A percentile compares a stretch with the other conserved stretches of the same genome.
These are phyloP conservation scores for Sweltsa coloradensis DNA, from an alignment of 1,140 invertebrate species.

Conservation along the genomic window DNA sequence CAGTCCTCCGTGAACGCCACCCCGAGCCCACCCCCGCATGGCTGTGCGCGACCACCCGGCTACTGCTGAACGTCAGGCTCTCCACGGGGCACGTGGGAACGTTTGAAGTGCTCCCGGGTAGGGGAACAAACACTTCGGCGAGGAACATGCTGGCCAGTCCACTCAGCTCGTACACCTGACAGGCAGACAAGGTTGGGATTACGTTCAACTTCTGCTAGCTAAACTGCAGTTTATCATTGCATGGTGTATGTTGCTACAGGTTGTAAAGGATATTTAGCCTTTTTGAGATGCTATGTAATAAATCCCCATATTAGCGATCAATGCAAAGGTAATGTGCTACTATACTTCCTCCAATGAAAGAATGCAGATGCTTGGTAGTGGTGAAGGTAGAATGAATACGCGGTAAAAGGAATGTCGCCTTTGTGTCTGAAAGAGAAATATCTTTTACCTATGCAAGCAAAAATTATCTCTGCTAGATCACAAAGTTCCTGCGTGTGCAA, in stretches of 20 bases:
- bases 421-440: no score
- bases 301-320: no score
- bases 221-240: neutral
- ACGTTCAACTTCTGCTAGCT: neutral
- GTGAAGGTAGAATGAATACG: no score
- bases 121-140: conserved; percentile 2
- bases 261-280: no score
- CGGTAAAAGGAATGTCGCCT: no score
- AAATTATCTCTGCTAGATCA: no score
- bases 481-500: no score
- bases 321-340: no score
- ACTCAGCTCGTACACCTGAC: neutral
- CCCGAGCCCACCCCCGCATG: conserved; percentile 44
- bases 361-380: no score
- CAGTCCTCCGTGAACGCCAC: conserved; percentile 21
- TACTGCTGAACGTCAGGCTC: conserved; percentile 31
- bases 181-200: neutral
- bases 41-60: conserved; percentile 30
- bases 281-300: no score
- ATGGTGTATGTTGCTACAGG: neutral
- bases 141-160: neutral
- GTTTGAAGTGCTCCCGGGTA: conserved; percentile 13
- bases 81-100: conserved; percentile 13
- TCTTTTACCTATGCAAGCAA: no score
- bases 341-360: no score